Conservation (phyloP, 2,797 vertebrate species). For the Margarornis squamiger region DNA sequence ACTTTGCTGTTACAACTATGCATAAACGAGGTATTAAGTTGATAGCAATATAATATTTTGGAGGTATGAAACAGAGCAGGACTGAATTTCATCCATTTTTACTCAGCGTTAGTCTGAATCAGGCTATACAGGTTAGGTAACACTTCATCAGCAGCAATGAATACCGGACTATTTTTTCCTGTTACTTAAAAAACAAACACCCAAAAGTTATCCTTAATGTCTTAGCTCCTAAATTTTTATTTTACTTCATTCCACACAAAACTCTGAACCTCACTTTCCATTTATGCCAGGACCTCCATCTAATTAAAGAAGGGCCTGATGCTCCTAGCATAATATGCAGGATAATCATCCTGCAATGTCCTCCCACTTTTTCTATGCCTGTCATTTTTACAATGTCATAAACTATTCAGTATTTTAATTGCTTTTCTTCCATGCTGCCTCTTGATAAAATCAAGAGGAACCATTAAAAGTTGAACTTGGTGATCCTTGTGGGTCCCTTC, state of each 20-base stretch:
- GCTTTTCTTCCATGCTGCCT: background rate
- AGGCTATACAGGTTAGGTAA: background rate
- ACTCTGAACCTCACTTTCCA: background rate
- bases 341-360: background rate
- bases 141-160: background rate
- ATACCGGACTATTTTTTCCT: background rate
- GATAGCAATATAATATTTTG: background rate
- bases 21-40: background rate
- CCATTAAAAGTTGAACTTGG: too few relatives aligned
- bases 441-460: too few relatives aligned
- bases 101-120: background rate
- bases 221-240: background rate
- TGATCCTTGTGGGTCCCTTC: too few relatives aligned
- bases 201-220: background rate
- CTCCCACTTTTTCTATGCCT: background rate
- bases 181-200: background rate
- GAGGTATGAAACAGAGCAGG: background rate
- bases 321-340: background rate
- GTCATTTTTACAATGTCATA: background rate
- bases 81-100: background rate
- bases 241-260: background rate
- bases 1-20: background rate
- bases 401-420: background rate
- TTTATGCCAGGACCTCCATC: background rate
- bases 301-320: background rate